Evolutionary conservation across 2,113 vertebrate genomes (phyloP).

Genomic region (Scolopax mira): DNA sequence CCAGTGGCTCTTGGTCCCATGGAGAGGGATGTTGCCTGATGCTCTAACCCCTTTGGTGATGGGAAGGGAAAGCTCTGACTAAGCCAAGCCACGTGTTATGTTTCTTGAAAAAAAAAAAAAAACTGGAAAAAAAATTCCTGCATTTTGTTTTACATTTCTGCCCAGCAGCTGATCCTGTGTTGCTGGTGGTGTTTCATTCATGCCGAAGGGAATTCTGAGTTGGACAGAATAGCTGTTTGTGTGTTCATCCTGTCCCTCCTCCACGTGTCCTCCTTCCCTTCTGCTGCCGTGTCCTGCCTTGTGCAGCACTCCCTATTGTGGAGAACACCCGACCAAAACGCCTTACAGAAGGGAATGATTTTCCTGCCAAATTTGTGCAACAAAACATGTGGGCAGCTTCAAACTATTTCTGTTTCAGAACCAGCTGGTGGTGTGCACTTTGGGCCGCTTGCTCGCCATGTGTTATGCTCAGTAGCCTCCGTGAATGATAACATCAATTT

Average conservation of each 20-base stretch:
- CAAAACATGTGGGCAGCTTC: constrained; percentile 9
- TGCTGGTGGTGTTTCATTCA: not conserved
- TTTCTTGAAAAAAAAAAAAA: not conserved
- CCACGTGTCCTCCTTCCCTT: not conserved
- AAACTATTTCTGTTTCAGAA: constrained; percentile 15
- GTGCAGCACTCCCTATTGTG: not conserved
- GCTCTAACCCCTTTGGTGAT: not conserved
- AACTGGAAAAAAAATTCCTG: not conserved
- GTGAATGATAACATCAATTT: not conserved
- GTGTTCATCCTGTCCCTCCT: constrained; percentile 4
- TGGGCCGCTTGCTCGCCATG: not conserved
- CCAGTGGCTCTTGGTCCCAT: rapidly evolving
- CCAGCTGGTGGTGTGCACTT: not conserved
- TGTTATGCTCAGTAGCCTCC: not conserved
- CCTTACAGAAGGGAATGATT: not conserved
- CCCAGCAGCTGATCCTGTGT: not conserved
- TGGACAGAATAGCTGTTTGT: not conserved
- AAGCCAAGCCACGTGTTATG: not conserved
- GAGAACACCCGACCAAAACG: not conserved
- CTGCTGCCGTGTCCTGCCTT: not conserved
- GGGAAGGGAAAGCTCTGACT: not conserved
- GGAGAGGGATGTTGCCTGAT: not conserved
- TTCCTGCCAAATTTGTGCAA: constrained; percentile 14
- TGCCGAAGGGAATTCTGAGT: not conserved
- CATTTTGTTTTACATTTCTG: not conserved